Conservation (phyloP, 2,888 invertebrate genomes). For the Eupeodes latifasciatus region DNA sequence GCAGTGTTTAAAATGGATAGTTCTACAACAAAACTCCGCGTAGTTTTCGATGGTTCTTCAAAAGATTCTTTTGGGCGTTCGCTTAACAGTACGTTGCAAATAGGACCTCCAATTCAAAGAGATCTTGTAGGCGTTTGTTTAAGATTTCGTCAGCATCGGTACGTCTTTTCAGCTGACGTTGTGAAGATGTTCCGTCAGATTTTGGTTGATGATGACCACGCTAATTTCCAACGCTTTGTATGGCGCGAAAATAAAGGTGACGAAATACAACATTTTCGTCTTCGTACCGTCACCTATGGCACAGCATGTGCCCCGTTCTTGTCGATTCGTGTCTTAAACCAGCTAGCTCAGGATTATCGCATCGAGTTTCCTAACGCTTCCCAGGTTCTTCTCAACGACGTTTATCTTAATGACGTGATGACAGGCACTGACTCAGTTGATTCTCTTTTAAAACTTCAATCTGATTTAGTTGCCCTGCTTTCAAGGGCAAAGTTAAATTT, state of each 20-base stretch:
- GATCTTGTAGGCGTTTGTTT: too few species aligned
- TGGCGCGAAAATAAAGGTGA: conserved; percentile 55
- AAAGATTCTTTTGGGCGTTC: too few species aligned
- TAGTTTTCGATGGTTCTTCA: too few species aligned
- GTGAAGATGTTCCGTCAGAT: conserved; percentile 29
- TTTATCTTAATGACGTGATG: neutral
- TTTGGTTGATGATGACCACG: conserved; percentile 61
- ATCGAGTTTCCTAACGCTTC: neutral
- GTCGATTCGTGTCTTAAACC: neutral
- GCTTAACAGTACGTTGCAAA: too few species aligned
- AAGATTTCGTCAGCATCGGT: too few species aligned
- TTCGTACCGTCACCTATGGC: neutral
- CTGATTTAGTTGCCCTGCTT: neutral
- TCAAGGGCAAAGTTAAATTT: neutral
- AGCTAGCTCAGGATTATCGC: conserved; percentile 20
- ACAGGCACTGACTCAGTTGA: neutral
- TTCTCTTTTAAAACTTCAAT: neutral
- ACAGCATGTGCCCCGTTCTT: neutral
- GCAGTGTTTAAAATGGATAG: too few species aligned
- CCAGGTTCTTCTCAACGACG: neutral
- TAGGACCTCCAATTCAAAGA: too few species aligned
- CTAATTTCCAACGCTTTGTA: conserved; percentile 64
- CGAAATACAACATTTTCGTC: conserved; percentile 47
- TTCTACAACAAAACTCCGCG: too few species aligned
- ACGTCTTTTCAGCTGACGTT: neutral